Base-by-base conservation (phyloP, 1,140 invertebrate genomes). In the Apocrypta bakeri region DNA sequence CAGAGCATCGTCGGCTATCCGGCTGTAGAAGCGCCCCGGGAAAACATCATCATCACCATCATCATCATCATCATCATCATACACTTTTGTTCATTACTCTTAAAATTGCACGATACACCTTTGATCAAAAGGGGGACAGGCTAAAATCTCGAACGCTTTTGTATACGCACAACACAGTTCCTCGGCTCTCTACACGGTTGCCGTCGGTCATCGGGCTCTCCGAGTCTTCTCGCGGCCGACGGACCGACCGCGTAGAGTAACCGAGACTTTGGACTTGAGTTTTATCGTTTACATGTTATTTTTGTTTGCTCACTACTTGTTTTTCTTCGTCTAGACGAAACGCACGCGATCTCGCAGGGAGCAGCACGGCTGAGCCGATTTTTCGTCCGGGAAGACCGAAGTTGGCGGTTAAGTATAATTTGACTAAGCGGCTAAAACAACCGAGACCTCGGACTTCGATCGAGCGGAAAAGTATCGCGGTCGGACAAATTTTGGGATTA, bases 81-180 rank as follows among this genome's bases (percentile, higher is more conserved):
- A 12, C 14, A 37, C 33, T 17, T 69, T 80, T 79, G 71, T 63
- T 29, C 31, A 56, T 74, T 81, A 81, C 37, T 66, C 37, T 75
- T 24, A 74, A 81, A 74, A 81, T 81, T 81, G 79, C 79, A 81
- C 79, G 72, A 81, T 81, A 81, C 56, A 81, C 79, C 79, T 81
- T 75, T 75, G 14, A 24, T 72, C 37, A n/a, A 72, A 66, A 72
- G 37, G 69, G 69, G 33, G 69, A 24, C 63, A 29, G 33, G 33
- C n/a, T 71, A 61, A 72, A 72, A 71, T 79, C 42, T 72, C 68
- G 29, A 71, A 56, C 40, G 37, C 66, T 68, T 29, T 77, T 68
- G 29, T 42, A 27, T 24, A 68, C 63, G 61, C 75, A 68, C 48
- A 56, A 56, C 48, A 56, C 48, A 56, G 48, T 7, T 66, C 37